Base-by-base conservation (phyloP, 1,140 invertebrate genomes). In the Lycorma delicatula region DNA sequence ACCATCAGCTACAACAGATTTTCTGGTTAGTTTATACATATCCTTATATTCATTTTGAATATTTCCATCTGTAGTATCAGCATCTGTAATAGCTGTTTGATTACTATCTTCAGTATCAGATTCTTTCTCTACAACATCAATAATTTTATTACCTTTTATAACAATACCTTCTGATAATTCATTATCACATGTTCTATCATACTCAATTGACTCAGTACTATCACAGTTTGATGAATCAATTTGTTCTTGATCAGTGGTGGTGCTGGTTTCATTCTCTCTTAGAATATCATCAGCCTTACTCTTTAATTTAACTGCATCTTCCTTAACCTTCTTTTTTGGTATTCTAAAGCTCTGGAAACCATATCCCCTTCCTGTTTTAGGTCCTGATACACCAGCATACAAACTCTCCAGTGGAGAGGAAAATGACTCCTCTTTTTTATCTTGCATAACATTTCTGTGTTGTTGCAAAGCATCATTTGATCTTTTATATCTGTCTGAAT, bases 241-340 rank as follows among this genome's bases (percentile, higher is more conserved):
- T 3, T 38, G 13, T 4, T 38, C 3, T n/a, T 38, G 3, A 38
- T 4, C 4, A n/a, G 36, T n/a, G 3, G 12, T n/a, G 4, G 18
- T 38, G 13, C 12, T 3, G 3, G 18, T 38, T 13, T 38, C 3
- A 38, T 38, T 38, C 36, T 12, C 13, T 38, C 18, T 38, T 13
- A 38, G 36, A 38, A 38, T 38, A 6, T 3, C 3, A 5, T 4
- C 13, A 38, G 36, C 13, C 13, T 38, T 3, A 13, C 18, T 38
- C 12, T 38, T 38, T n/a, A 38, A 13, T 13, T 4, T n/a, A 5
- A n/a, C 63, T 11, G 65, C 36, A 38, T 13, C 18, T n/a, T 5
- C 18, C 36, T 38, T 3, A 38, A 18, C 18, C 18, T 38, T 38
- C 13, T n/a, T 4, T 38, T 38, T 38, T 12, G 36, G 36, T n/a